Conservation (phyloP, 2,797 vertebrate genomes). For the Melanitta fusca region DNA sequence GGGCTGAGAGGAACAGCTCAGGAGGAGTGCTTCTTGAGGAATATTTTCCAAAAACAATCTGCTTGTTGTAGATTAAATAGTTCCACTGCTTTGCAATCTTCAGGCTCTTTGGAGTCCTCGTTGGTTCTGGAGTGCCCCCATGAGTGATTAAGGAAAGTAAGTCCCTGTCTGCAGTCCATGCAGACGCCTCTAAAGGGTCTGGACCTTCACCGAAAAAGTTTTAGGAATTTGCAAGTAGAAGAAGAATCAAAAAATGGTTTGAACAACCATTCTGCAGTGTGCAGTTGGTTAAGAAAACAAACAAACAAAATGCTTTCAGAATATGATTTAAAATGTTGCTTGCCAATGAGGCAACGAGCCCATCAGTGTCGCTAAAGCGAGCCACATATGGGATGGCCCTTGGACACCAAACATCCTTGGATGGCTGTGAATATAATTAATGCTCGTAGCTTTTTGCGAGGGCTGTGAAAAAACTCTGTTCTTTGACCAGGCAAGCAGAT, state of each 20-base stretch:
- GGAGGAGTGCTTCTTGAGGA: constrained; percentile 21
- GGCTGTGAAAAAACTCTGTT: not conserved
- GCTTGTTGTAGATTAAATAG: constrained; percentile 10
- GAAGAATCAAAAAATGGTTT: not conserved
- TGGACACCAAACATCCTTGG: not conserved
- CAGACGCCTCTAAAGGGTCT: not conserved
- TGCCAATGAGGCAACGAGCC: not conserved
- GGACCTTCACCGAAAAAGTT: not conserved
- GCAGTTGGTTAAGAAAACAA: not conserved
- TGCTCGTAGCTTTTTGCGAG: not conserved
- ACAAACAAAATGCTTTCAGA: not conserved
- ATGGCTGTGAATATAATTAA: not conserved
- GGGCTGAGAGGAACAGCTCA: not conserved
- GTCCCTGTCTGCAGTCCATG: not conserved
- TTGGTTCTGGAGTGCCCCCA: not conserved
- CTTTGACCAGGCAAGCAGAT: not conserved
- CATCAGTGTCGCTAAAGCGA: not conserved
- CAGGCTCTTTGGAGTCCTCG: not conserved
- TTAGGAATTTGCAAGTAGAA: not conserved
- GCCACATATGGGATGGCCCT: not conserved
- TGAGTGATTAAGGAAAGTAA: not conserved
- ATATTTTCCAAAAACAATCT: constrained; percentile 8
- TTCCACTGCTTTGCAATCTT: not conserved
- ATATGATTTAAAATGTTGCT: not conserved
- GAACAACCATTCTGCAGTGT: not conserved